Conservation (phyloP, 1,140 invertebrate genomes). For the Drosophila navojoa region DNA sequence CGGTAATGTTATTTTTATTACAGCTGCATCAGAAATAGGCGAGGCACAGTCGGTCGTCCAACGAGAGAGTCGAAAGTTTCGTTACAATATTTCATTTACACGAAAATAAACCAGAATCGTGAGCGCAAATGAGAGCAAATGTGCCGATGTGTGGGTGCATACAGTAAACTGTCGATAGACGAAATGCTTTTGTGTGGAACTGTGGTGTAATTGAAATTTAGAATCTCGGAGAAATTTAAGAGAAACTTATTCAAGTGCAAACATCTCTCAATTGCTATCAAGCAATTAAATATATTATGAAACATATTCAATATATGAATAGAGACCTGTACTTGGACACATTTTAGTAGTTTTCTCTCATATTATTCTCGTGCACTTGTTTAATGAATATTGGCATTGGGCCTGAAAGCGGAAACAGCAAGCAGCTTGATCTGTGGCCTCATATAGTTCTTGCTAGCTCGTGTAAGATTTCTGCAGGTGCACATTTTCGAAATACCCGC, state of each 20-base stretch:
- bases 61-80: slow-evolving; percentile 23
- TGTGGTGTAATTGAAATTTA: no score
- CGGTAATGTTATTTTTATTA: slow-evolving; percentile 65
- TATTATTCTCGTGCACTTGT: slow-evolving; percentile 2
- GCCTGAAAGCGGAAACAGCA: slow-evolving; percentile 56
- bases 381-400: slow-evolving; percentile 42
- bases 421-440: slow-evolving; percentile 41
- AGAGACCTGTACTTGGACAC: slow-evolving; percentile 5
- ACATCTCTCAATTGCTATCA: no score
- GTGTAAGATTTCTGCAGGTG: slow-evolving; percentile 47
- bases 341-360: neutral
- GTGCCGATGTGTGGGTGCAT: neutral
- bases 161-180: slow-evolving; percentile 13
- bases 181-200: neutral
- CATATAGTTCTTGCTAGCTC: slow-evolving; percentile 17
- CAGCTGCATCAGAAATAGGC: slow-evolving; percentile 30
- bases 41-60: slow-evolving; percentile 15
- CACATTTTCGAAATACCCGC: slow-evolving; percentile 61
- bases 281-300: no score
- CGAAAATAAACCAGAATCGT: slow-evolving; percentile 31
- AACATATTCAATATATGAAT: neutral
- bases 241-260: neutral
- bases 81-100: slow-evolving; percentile 9
- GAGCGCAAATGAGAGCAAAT: neutral
- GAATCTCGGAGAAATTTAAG: neutral